Evolutionary conservation across 2,888 invertebrate genomes (phyloP), one percentile per base, ranked within the genome.

Genomic region (Volucella bombylans): DNA sequence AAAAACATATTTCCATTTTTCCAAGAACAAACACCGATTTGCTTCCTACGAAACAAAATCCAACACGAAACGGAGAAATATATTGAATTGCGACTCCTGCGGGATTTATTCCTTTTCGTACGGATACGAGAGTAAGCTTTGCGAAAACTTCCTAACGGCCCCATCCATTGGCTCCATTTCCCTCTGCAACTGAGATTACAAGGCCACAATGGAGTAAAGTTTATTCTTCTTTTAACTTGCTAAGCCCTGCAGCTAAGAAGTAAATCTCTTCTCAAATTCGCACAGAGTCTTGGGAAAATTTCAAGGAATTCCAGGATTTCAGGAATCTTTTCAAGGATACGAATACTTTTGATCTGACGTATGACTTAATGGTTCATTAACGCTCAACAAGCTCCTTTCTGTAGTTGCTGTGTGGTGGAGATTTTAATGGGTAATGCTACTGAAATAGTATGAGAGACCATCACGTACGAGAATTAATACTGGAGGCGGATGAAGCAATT

Each of bases 41-140:
- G 31, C 31, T 50, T 50, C 59, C 47, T 10, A 49, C 38, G 55
- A 31, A 62, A 55, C 47, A 65, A 57, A 23, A 74, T 43, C 38
- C 50, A 78, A 78, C 45, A 31, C 52, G 14, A 15, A 12, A 47
- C 38, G 47, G 54, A 39, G 11, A 49, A 76, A 65, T 64, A 69
- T 47, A 82, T 82, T 73, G 68, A 68, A 78, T 47, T 31, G 50
- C 61, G 68, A 57, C 45, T 65, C 72, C 72, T 64, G 49, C 62
- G 76, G 69, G 50, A 31, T 50, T 41, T 14, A 11, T 23, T 8
- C 61, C 41, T 14, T 11, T 31, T 4, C 12, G 12, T 47, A 4
- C 2, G 8, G 23, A 23, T 23, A 23, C 23, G 23, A 23, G 31
- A 2, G 6, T 31, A 6, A 31, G 31, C 31, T 6, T 31, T 31